Percentiles rank a stretch among this genome's conserved stretches.
phyloP scores from a whole-genome alignment of 2,888 invertebrate species.

The Eumerus sabulonum region DNA sequence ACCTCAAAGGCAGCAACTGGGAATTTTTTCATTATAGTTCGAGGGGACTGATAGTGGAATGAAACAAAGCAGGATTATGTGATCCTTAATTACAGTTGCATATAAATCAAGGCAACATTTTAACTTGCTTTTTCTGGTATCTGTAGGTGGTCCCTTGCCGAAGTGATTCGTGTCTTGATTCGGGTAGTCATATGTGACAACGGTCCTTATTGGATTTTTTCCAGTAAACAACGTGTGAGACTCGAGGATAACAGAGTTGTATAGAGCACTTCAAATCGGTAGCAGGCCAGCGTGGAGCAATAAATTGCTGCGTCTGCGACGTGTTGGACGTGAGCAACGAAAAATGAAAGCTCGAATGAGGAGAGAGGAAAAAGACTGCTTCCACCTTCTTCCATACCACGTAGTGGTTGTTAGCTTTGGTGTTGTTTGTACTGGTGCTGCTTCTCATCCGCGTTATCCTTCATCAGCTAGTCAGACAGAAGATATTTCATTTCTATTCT shows the following conservation, averaged over 20 bases:
- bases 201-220: background rate
- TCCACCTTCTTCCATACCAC: background rate
- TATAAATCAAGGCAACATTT: no score
- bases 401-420: background rate
- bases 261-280: conserved; percentile 46
- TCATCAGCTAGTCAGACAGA: conserved; percentile 49
- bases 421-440: no score
- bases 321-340: conserved; percentile 48
- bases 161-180: no score
- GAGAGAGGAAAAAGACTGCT: conserved; percentile 5
- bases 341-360: conserved; percentile 11
- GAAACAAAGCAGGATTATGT: no score
- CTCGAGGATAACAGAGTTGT: conserved; percentile 39
- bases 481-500: conserved; percentile 58
- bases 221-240: background rate
- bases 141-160: no score
- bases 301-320: conserved; percentile 55
- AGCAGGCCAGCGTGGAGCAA: conserved; percentile 37
- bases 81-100: no score
- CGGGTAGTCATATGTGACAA: no score
- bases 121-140: no score
- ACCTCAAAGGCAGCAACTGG: conserved; percentile 52
- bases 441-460: conserved; percentile 47
- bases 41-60: no score
- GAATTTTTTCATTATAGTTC: no score